phyloP scores from a whole-genome alignment of 2,797 vertebrate genomes.

The Eospalax fontanierii region DNA sequence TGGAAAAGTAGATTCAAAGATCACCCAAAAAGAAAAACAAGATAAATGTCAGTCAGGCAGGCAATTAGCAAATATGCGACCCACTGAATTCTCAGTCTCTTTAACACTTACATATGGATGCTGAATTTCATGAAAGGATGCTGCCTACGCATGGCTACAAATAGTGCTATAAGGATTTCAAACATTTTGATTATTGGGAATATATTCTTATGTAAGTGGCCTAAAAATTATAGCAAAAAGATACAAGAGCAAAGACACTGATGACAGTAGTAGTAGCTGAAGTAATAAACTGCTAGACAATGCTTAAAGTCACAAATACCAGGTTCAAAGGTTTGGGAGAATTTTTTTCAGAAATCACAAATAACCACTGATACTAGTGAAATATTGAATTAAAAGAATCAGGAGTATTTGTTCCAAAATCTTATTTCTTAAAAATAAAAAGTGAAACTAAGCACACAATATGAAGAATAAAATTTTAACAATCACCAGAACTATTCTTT shows the following conservation, averaged over 20 bases:
- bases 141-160: conserved; percentile 9
- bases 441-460: conserved; percentile 26
- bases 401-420: conserved; percentile 23
- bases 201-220: background rate
- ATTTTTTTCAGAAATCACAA: background rate
- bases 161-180: background rate
- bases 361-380: background rate
- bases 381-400: background rate
- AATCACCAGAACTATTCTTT: background rate
- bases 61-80: background rate
- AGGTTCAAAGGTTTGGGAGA: background rate
- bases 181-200: background rate
- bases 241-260: background rate
- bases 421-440: background rate
- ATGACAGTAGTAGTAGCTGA: background rate
- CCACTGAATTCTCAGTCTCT: conserved; percentile 15
- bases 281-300: background rate
- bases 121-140: background rate
- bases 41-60: background rate
- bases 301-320: conserved; percentile 13
- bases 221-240: background rate
- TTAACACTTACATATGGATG: background rate
- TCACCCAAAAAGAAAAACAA: background rate
- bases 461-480: background rate
- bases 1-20: conserved; percentile 16